Conservation (phyloP, 2,888 invertebrate genomes). For the Drosophila buzzatii region DNA sequence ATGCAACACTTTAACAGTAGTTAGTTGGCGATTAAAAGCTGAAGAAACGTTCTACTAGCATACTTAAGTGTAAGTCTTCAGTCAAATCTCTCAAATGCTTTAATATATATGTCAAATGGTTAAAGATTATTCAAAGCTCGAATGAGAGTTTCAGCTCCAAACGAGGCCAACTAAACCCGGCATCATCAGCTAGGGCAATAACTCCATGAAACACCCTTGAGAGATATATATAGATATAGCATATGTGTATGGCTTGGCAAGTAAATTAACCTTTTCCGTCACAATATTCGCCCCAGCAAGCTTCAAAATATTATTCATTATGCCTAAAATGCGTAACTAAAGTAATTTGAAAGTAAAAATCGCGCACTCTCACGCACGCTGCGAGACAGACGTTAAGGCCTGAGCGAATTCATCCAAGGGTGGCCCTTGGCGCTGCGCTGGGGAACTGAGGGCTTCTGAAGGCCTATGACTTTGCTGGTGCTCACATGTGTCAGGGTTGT, state of each 20-base stretch:
- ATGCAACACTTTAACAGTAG: conserved; percentile 15
- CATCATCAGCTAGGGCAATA: conserved; percentile 35
- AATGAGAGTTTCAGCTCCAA: background rate
- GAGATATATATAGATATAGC: conserved; percentile 21
- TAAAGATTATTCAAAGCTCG: background rate
- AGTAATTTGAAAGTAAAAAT: conserved; percentile 74
- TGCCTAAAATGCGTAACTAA: conserved; percentile 78
- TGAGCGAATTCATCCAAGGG: background rate
- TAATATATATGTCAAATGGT: background rate
- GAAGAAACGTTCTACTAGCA: conserved; percentile 5
- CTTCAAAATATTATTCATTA: conserved; percentile 70
- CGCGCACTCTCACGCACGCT: conserved; percentile 40
- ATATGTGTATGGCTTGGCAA: conserved; percentile 20
- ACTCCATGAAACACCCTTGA: conserved; percentile 47
- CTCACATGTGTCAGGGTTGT: conserved; percentile 58
- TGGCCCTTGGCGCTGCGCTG: background rate
- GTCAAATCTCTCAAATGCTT: background rate
- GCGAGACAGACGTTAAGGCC: background rate
- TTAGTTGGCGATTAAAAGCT: too few relatives aligned
- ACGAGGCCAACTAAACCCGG: background rate
- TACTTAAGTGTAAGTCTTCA: conserved; percentile 17
- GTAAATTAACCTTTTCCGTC: conserved; percentile 61
- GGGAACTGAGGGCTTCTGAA: background rate
- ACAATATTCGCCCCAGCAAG: conserved; percentile 26
- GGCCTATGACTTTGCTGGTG: conserved; percentile 43